These are phyloP conservation scores for Megaustenia siamemsis DNA, from an alignment of 2,888 invertebrate species.

Conservation along the genomic window DNA sequence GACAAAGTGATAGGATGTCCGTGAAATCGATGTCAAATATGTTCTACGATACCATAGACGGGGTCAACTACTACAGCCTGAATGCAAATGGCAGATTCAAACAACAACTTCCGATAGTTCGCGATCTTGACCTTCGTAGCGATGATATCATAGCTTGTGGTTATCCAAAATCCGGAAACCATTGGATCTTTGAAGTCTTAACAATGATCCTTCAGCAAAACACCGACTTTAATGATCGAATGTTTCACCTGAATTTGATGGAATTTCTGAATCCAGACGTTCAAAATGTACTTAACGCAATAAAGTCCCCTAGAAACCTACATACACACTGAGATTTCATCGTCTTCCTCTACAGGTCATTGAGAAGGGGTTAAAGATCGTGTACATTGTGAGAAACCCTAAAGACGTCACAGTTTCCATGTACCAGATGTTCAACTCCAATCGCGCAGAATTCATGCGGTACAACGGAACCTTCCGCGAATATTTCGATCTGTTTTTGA, in stretches of 20 bases:
- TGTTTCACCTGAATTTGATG: background rate
- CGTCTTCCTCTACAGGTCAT: conserved; percentile 22
- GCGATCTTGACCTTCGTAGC: background rate
- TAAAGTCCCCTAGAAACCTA: conserved; percentile 1
- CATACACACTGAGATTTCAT: background rate
- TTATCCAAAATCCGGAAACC: conserved; percentile 36
- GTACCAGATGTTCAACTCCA: background rate
- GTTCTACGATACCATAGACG: no score
- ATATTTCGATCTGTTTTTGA: conserved; percentile 12
- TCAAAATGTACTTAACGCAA: background rate
- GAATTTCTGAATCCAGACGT: background rate
- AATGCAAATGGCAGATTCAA: background rate
- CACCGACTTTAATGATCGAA: background rate
- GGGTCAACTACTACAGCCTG: conserved; percentile 21
- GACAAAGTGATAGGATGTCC: background rate
- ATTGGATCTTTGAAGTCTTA: conserved; percentile 22
- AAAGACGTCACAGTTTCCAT: conserved; percentile 3
- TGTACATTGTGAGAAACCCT: conserved; percentile 36
- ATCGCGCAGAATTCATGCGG: background rate
- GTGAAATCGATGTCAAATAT: conserved; percentile 21
- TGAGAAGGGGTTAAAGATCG: conserved; percentile 23
- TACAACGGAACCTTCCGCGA: conserved; percentile 21
- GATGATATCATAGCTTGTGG: conserved; percentile 32
- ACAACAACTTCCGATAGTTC: background rate
- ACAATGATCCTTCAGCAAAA: conserved; percentile 16